phyloP scores from a whole-genome alignment of 2,113 vertebrate species.

The Vidua macroura region DNA sequence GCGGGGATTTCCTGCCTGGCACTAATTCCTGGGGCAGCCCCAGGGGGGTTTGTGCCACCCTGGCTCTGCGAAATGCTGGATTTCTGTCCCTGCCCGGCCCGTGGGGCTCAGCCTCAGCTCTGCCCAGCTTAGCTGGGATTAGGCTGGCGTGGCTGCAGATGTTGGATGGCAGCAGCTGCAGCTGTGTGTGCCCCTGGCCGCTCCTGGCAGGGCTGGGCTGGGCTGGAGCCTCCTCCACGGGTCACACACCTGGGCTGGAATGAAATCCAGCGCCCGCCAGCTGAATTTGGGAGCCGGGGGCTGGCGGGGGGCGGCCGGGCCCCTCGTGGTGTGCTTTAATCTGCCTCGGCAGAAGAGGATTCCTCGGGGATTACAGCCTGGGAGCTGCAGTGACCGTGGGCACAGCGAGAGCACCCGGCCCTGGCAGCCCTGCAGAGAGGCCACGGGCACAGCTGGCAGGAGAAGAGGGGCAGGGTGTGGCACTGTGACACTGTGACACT shows the following conservation, averaged over 20 bases:
- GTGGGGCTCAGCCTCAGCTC: background rate
- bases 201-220: rapidly evolving
- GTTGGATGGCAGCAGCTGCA: background rate
- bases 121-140: background rate
- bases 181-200: rapidly evolving
- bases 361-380: background rate
- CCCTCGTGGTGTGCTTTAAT: background rate
- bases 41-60: background rate
- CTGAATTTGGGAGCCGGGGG: background rate
- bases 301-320: background rate
- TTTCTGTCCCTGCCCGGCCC: background rate
- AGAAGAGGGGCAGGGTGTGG: background rate
- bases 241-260: rapidly evolving
- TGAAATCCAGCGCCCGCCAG: rapidly evolving
- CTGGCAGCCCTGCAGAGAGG: background rate
- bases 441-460: background rate
- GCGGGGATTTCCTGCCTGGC: background rate
- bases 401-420: rapidly evolving
- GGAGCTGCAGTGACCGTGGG: background rate
- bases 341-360: background rate
- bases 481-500: rapidly evolving
- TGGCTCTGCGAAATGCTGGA: rapidly evolving
- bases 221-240: rapidly evolving
- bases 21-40: background rate
- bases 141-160: background rate